Base-by-base conservation (phyloP, 1,140 invertebrate genomes). In the Drosophila truncata region DNA sequence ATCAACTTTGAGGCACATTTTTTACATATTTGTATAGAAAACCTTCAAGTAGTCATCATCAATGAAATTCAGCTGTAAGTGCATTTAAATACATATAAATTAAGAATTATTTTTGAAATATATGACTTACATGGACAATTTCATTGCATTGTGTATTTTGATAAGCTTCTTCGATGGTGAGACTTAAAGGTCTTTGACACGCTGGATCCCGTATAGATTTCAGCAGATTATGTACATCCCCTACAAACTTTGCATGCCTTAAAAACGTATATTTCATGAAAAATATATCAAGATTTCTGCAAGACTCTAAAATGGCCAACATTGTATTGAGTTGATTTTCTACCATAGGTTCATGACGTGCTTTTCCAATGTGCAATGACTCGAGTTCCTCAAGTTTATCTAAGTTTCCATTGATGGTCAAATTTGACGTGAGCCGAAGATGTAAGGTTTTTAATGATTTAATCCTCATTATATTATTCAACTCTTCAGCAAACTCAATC, bases 1-100 rank as follows among this genome's bases (percentile, higher is more conserved):
- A 44, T 74, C 59, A 44, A 76, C 41, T 18, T 54, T 41, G 27
- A 18, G 35, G 33, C 14, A n/a, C 10, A 50, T 25, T n/a, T 65
- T 49, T 49, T 49, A 49, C 25, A 49, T 7, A 49, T 49, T 29
- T 29, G 9, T 16, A 59, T 59, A 61, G 29, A 1, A 25, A 11
- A 52, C 16, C 10, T 23, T 31, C 10, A 50, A n/a, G 16, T 25
- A 61, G 0, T 31, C 44, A n/a, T 50, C 42, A 25, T 61, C 16
- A n/a, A 60, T 23, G 18, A n/a, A 29, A 5, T 49, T 6, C 0
- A 60, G 11, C 42, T 60, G 18, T 8, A 23, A 31, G 0, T 1
- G 3, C 9, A 49, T 27, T 7, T 27, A n/a, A 49, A 27, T 7
- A 23, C 6, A 46, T 14, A 23, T 11, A n/a, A 0, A 4, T 50